A percentile compares a stretch with the other conserved stretches of the same genome.
Conservation (phyloP, 2,888 invertebrate genomes). For the Clunio marinus region DNA sequence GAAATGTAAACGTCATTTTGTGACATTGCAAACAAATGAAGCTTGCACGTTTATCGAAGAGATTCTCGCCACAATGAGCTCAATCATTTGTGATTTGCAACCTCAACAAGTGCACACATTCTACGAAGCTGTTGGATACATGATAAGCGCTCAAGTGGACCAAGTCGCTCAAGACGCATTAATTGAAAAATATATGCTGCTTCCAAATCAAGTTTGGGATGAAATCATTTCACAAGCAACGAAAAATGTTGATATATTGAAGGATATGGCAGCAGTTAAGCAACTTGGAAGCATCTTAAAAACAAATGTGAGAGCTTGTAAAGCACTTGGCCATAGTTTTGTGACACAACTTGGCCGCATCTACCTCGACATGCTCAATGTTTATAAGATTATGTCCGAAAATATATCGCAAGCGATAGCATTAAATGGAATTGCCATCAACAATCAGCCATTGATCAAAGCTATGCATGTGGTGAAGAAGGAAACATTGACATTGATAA, state of each 20-base stretch:
- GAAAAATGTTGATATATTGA: slow-evolving; percentile 92
- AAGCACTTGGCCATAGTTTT: slow-evolving; percentile 94
- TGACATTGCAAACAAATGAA: slow-evolving; percentile 93
- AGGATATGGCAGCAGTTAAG: slow-evolving; percentile 94
- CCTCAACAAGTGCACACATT: slow-evolving; percentile 96
- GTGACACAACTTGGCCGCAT: slow-evolving; percentile 92
- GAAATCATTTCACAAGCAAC: slow-evolving; percentile 96
- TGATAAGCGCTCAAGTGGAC: slow-evolving; percentile 96
- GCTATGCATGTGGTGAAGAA: slow-evolving; percentile 98
- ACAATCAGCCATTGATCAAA: slow-evolving; percentile 95
- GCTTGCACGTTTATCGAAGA: slow-evolving; percentile 98
- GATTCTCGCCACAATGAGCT: slow-evolving; percentile 90
- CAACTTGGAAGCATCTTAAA: slow-evolving; percentile 97
- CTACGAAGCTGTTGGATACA: slow-evolving; percentile 98
- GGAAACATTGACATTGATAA: slow-evolving; percentile 94
- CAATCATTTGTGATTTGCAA: slow-evolving; percentile 97
- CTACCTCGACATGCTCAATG: slow-evolving; percentile 98
- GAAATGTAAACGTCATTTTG: slow-evolving; percentile 97
- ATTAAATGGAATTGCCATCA: slow-evolving; percentile 92
- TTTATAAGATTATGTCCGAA: slow-evolving; percentile 96
- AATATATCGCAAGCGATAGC: slow-evolving; percentile 92
- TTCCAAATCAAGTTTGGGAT: slow-evolving; percentile 98
- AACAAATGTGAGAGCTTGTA: slow-evolving; percentile 98
- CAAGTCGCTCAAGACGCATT: slow-evolving; percentile 85
- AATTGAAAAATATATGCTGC: slow-evolving; percentile 94